phyloP scores from a whole-genome alignment of 35 echinoderm and acorn worm genomes.

The Lytechinus pictus region DNA sequence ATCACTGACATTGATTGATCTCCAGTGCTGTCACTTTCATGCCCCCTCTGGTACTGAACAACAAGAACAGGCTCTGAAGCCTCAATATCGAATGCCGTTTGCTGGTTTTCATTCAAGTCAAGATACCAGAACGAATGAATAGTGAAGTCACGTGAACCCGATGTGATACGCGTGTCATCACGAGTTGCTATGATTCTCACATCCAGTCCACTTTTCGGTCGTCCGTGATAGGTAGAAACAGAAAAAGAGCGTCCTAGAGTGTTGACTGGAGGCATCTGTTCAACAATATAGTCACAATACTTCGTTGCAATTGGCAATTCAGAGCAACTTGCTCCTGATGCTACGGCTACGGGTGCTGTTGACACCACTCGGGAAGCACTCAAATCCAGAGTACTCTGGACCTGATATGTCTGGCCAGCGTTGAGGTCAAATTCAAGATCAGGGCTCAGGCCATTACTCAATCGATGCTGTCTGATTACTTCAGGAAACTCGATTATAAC shows the following conservation, averaged over 20 bases:
- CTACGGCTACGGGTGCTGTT: constrained; percentile 29
- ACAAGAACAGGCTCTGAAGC: not conserved
- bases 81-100: not conserved
- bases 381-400: constrained; percentile 59
- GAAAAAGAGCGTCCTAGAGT: constrained; percentile 30
- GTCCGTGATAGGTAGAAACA: constrained; percentile 35
- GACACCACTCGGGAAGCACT: constrained; percentile 56
- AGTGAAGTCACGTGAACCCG: not conserved
- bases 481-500: constrained; percentile 28
- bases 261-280: constrained; percentile 64
- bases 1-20: constrained; percentile 1
- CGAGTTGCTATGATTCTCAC: not conserved
- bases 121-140: not conserved
- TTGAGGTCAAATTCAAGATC: constrained; percentile 19
- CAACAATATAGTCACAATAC: constrained; percentile 66
- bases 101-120: not conserved
- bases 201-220: not conserved
- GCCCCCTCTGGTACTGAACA: constrained; percentile 24
- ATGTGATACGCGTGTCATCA: not conserved
- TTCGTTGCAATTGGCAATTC: constrained; percentile 14
- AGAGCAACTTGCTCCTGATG: constrained; percentile 60
- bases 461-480: not conserved
- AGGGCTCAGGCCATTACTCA: not conserved
- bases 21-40: not conserved
- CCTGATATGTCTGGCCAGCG: constrained; percentile 45